phyloP scores from a whole-genome alignment of 2,113 vertebrate genomes.

The Chroicocephalus ridibundus region DNA sequence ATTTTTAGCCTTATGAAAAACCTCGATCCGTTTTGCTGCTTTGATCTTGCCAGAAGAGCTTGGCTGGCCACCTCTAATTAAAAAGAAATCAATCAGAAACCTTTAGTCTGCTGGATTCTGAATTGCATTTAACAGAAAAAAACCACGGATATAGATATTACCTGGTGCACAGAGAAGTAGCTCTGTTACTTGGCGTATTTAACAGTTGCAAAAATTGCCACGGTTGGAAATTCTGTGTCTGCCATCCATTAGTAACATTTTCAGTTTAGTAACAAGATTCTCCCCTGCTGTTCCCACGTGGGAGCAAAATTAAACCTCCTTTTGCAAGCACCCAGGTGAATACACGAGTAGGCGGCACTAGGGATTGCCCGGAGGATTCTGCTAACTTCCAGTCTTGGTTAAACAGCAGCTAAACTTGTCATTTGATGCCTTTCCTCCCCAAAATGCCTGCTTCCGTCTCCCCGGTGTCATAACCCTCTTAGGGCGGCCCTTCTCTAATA shows the following conservation, averaged over 20 bases:
- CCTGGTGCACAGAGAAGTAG: background rate
- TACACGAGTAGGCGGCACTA: fast-evolving
- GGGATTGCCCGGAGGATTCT: background rate
- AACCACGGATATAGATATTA: background rate
- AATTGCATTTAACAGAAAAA: background rate
- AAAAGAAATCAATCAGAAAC: background rate
- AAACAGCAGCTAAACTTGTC: background rate
- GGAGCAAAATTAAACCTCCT: background rate
- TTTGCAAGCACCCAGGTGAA: background rate
- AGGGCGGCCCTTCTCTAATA: background rate
- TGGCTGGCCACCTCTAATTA: background rate
- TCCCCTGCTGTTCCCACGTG: background rate
- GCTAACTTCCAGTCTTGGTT: fast-evolving
- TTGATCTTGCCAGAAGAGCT: background rate
- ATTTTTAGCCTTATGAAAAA: background rate
- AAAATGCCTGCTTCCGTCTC: background rate
- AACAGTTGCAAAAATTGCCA: background rate
- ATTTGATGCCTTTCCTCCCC: background rate
- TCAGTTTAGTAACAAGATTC: background rate
- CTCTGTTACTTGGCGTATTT: background rate
- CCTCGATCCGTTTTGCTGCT: background rate
- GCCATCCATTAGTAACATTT: background rate
- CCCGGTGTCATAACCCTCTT: background rate
- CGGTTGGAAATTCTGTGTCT: background rate
- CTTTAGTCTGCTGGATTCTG: background rate